These are phyloP conservation scores for Campoplex capitator DNA, from an alignment of 2,888 invertebrate species.

Conservation along the genomic window DNA sequence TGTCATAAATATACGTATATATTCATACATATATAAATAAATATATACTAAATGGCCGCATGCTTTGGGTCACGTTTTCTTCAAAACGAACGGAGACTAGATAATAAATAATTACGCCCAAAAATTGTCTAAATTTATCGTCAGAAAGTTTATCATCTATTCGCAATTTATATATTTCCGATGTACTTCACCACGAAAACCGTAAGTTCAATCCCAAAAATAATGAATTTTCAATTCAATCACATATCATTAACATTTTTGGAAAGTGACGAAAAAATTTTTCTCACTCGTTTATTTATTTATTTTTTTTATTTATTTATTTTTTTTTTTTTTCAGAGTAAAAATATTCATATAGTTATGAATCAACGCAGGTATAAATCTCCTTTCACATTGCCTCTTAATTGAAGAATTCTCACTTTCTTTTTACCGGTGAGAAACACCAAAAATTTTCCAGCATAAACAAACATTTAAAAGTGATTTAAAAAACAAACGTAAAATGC, in stretches of 20 bases:
- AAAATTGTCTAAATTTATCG: conserved; percentile 68
- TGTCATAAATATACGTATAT: conserved; percentile 41
- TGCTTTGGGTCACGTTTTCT: conserved; percentile 74
- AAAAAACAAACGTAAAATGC: not conserved
- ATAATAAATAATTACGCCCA: conserved; percentile 75
- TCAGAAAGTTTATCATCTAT: conserved; percentile 42
- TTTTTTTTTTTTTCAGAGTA: not conserved
- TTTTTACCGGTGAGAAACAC: not conserved
- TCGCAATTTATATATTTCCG: conserved; percentile 13
- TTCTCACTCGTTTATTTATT: not conserved
- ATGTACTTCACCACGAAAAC: conserved; percentile 19
- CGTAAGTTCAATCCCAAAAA: conserved; percentile 2
- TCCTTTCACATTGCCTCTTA: not conserved
- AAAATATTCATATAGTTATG: not conserved
- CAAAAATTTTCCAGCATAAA: not conserved
- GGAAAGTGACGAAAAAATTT: not conserved
- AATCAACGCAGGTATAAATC: not conserved
- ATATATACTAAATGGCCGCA: conserved; percentile 77
- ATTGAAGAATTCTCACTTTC: not conserved
- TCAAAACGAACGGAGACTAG: conserved; percentile 76
- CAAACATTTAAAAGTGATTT: not conserved
- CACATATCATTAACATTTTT: not conserved
- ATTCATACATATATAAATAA: conserved; percentile 50
- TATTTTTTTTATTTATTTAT: too few relatives aligned
- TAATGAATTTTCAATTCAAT: conserved; percentile 4